Conservation (phyloP, 2,888 invertebrate genomes). For the Anodontia alba region DNA sequence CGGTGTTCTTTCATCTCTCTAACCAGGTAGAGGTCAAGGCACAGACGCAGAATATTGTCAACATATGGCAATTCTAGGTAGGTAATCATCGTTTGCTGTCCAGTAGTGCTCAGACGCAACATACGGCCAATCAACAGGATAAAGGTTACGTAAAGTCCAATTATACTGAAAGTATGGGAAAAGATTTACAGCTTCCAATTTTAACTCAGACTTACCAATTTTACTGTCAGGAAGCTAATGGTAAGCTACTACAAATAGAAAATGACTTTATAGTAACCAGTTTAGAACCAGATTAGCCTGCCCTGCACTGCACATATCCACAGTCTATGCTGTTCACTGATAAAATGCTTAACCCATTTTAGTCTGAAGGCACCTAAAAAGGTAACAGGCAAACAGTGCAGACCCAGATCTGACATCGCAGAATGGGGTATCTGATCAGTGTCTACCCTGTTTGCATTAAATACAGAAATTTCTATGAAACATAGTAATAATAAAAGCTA, state of each 20-base stretch:
- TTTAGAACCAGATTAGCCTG: neutral
- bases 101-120: slow-evolving; percentile 93
- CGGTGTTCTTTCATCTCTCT: slow-evolving; percentile 96
- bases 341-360: no score
- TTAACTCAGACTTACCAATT: neutral
- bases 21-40: slow-evolving; percentile 89
- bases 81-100: slow-evolving; percentile 92
- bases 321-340: no score
- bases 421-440: no score
- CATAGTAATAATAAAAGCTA: no score
- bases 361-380: no score
- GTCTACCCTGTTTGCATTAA: no score
- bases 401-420: no score
- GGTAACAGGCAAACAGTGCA: no score
- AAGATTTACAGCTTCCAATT: neutral
- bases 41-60: slow-evolving; percentile 87
- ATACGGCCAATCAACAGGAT: slow-evolving; percentile 97
- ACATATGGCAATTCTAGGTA: slow-evolving; percentile 88
- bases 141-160: slow-evolving; percentile 97
- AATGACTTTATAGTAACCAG: no score
- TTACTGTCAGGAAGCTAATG: neutral
- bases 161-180: slow-evolving; percentile 87
- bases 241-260: no score
- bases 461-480: no score
- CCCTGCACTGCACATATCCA: no score